These are phyloP conservation scores for Stenopsyche tienmushanensis DNA, from an alignment of 1,140 invertebrate species.

Conservation along the genomic window DNA sequence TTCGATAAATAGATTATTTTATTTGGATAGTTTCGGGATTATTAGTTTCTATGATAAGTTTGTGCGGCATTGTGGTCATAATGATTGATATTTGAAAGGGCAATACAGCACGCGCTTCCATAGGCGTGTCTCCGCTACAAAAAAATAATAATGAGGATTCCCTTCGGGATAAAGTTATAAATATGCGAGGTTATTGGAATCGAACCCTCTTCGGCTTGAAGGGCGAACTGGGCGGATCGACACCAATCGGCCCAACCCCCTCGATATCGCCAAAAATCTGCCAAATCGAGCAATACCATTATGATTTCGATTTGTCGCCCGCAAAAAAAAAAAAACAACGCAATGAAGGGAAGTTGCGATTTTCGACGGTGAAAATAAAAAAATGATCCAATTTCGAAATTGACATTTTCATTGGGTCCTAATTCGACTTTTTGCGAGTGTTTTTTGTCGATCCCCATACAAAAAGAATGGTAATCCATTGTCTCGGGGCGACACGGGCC, in stretches of 20 bases:
- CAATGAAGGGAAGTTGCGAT: background rate
- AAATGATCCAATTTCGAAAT: constrained; percentile 31
- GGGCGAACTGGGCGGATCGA: constrained; percentile 2
- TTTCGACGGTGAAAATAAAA: constrained; percentile 1
- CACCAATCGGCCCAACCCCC: background rate
- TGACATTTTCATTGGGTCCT: constrained; percentile 27
- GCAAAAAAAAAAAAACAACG: background rate
- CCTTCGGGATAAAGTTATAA: constrained; percentile 24
- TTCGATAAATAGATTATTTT: too few species aligned
- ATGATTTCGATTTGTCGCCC: too few species aligned
- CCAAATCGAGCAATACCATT: too few species aligned
- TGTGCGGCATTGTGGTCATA: too few species aligned
- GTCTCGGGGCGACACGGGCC: constrained; percentile 16
- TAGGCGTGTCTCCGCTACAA: constrained; percentile 15
- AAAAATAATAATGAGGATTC: constrained; percentile 21
- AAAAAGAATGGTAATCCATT: constrained; percentile 20
- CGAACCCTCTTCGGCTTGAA: constrained; percentile 15
- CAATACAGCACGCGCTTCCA: constrained; percentile 15
- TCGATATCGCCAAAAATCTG: background rate
- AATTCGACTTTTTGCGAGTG: constrained; percentile 31
- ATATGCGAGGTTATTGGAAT: constrained; percentile 22
- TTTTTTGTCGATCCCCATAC: background rate
- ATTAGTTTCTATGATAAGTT: too few species aligned
- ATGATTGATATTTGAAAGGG: constrained; percentile 17
- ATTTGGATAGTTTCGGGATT: too few species aligned